Conservation (phyloP, 2,797 vertebrate genomes). For the Molossus molossus region DNA sequence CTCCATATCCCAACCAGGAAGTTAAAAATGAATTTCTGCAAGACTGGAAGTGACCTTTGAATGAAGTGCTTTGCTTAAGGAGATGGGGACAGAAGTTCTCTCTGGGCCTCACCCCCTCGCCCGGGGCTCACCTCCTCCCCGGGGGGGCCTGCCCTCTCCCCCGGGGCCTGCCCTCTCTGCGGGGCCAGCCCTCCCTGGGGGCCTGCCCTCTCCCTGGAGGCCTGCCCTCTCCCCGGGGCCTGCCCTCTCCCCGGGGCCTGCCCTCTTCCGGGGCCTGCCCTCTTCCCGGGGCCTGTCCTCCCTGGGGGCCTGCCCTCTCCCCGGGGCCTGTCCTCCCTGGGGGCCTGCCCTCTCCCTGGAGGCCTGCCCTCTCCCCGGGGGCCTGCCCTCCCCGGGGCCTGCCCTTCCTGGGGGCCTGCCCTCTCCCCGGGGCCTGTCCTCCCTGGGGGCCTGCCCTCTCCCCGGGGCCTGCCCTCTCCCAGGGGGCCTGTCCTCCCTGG, state of each 20-base stretch:
- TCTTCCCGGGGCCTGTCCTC: background rate
- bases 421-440: no score
- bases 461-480: no score
- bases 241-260: background rate
- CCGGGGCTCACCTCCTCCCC: background rate
- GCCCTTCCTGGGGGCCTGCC: background rate
- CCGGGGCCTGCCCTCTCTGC: background rate
- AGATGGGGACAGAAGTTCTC: background rate
- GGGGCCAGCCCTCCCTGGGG: background rate
- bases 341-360: no score
- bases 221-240: background rate
- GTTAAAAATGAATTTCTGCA: background rate
- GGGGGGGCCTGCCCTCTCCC: no score
- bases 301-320: no score
- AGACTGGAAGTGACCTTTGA: background rate
- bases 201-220: background rate
- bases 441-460: background rate
- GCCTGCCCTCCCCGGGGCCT: background rate
- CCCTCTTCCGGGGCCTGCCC: no score
- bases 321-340: background rate
- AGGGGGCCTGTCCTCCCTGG: background rate
- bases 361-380: background rate
- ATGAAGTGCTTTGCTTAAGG: conserved; percentile 35
- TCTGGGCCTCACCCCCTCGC: no score
- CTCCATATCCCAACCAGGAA: background rate